Base-by-base conservation (phyloP, 1,140 invertebrate species). In the Globodera ellingtonae region DNA sequence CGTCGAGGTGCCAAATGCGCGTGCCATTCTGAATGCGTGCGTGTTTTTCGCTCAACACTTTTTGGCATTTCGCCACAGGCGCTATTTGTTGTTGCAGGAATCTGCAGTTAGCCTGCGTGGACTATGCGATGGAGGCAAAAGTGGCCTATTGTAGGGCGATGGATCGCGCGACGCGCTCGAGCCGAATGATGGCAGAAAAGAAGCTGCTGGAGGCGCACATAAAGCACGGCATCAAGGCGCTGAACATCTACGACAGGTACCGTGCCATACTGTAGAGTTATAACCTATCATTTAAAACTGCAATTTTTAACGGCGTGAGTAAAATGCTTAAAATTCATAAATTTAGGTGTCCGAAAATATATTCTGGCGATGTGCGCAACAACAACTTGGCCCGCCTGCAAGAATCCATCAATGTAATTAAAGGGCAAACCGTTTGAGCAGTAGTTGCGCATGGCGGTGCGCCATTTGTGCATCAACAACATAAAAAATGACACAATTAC, bases 101-200 rank as follows among this genome's bases (percentile, higher is more conserved):
- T 67, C 24, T 67, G 24, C 71, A 79, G 50, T 59, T 80, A 59
- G 62, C 79, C 59, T 86, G 79, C 71, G 66, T 79, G 8, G 82
- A 86, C 48, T 75, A 82, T 75, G 78, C 82, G 44, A 21, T 79
- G 15, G 86, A 85, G 75, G 84, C 84, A 5, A 85, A 88, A 82
- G 73, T 83, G 44, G 69, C 78, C 0, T 85, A 85, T 56, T 84
- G 82, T 72, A 65, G 75, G 67, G 79, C 67, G 21, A 85, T 85
- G 84, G 84, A 85, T 56, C 76, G 85, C 75, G 79, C 46, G 10
- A 89, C 87, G 47, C 70, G 72, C 35, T 81, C 78, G 5, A 71
- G 81, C 48, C 47, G 85, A 56, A 89, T 89, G 88, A 85, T 89
- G 80, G 81, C 88, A n/a, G 87, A 89, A 72, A 89, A 89, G 78